phyloP scores from a whole-genome alignment of 2,888 invertebrate genomes.

The Aporophyla lueneburgensis region DNA sequence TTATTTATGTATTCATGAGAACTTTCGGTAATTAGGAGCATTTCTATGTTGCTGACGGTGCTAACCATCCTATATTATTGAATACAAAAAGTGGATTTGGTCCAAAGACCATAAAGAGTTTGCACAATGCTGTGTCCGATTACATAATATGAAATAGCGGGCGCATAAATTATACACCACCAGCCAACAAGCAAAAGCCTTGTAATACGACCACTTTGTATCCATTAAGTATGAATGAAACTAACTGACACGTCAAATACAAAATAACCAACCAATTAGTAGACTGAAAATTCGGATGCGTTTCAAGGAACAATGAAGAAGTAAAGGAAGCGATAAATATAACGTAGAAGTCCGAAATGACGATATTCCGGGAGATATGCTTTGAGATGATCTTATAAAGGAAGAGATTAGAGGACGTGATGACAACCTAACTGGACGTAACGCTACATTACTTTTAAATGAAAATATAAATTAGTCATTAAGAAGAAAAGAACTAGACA shows the following conservation, averaged over 20 bases:
- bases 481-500: conserved; percentile 45
- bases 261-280: conserved; percentile 62
- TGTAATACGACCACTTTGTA: conserved; percentile 60
- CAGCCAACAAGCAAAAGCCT: conserved; percentile 49
- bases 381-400: conserved; percentile 74
- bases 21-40: conserved; percentile 74
- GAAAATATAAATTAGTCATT: conserved; percentile 21
- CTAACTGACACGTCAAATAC: conserved; percentile 51
- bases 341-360: conserved; percentile 78
- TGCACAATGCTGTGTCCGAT: conserved; percentile 54
- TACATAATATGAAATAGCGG: conserved; percentile 61
- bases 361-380: conserved; percentile 85
- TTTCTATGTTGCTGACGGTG: conserved; percentile 58
- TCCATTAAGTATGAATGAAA: conserved; percentile 60
- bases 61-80: conserved; percentile 43
- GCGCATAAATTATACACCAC: conserved; percentile 57
- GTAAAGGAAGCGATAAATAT: conserved; percentile 88
- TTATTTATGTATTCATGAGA: conserved; percentile 73
- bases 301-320: conserved; percentile 79
- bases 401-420: conserved; percentile 79
- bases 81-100: conserved; percentile 50
- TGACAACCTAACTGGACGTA: conserved; percentile 75
- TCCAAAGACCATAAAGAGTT: conserved; percentile 52
- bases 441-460: conserved; percentile 43
- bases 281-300: conserved; percentile 38